Evolutionary conservation across 2,797 vertebrate genomes (phyloP), one percentile per base, ranked within the genome.

Genomic region (Galago senegalensis): DNA sequence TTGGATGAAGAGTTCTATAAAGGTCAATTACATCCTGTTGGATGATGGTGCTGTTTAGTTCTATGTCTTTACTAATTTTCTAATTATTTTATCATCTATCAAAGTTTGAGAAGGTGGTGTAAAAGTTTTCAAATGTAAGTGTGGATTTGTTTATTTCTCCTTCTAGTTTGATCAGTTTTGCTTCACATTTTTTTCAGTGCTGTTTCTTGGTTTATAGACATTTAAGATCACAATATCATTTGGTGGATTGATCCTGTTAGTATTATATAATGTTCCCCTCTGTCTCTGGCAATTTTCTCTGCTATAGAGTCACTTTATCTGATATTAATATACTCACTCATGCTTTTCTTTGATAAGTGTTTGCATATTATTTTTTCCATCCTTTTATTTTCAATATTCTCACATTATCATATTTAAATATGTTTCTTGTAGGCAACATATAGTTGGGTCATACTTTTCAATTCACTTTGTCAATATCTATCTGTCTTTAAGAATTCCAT

Each of bases 241-340:
- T 58, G n/a, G 46, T 88, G 13, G 65, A 53, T 70, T 80, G 87
- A 89, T 56, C 17, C 13, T 87, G 91, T 87, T 81, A 91, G 73
- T 85, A 86, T 75, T 90, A 88, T 61, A 75, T 91, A 94, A 81
- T 89, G 21, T 82, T 83, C 12, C 49, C 73, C 43, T 91, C 34
- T 65, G 23, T 89, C 87, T 96, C 18, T 79, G 67, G 27, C 88
- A 94, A 77, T 77, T 93, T 95, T 93, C 31, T 91, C 95, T 92
- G 81, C 37, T 89, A 56, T 95, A 56, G 92, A 87, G 31, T 92
- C 16, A 72, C 37, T 82, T 95, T 87, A 67, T 67, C 65, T 87
- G n/a, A 81, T 94, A 92, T 77, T 76, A 94, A 80, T 31, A 70
- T 65, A 95, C 70, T 37, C n/a, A 67, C 6, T 89, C 34, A 65